Base-by-base conservation (phyloP, 2,888 invertebrate genomes). In the Agriopis aurantiaria region DNA sequence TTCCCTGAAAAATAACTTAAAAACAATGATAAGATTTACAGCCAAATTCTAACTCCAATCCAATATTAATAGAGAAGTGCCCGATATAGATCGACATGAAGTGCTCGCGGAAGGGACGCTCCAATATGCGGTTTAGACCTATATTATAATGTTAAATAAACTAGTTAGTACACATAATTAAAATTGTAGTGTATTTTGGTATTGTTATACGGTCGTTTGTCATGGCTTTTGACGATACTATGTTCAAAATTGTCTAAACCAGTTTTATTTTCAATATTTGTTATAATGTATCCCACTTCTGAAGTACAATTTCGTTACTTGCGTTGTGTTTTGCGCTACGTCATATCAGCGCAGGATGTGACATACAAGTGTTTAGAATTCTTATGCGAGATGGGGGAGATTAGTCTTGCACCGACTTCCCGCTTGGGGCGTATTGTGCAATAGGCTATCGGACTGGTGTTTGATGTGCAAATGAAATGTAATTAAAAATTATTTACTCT, bases 91-190 rank as follows among this genome's bases (percentile, higher is more conserved):
- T n/a, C 69, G 71, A 64, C 58, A 57, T 60, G 67, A 70, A 75
- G 80, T 78, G 79, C 72, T 74, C 81, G 86, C 85, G 85, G 82
- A 75, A 83, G 45, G 85, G 87, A 88, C 88, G 85, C 85, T 86
- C 76, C 77, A 64, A 74, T 78, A 82, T 78, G 79, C 79, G 63
- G 64, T 68, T 78, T 77, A 82, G 80, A 79, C 62, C 41, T n/a
- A 80, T 75, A 78, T 33, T 33, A 4, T 78, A 82, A 81, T 83
- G 84, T 84, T 82, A 79, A 79, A 69, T 58, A 58, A 80, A 79
- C 75, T 84, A 87, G 83, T 78, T 84, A 79, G 79, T 84, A 82
- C 80, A 80, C 78, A 67, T 76, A 75, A 82, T 80, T 83, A 82
- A 82, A 83, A 69, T 67, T 65, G 65, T 74, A 75, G 74, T 71